Conservation (phyloP, 2,797 vertebrate genomes). For the Semotilus atromaculatus region DNA sequence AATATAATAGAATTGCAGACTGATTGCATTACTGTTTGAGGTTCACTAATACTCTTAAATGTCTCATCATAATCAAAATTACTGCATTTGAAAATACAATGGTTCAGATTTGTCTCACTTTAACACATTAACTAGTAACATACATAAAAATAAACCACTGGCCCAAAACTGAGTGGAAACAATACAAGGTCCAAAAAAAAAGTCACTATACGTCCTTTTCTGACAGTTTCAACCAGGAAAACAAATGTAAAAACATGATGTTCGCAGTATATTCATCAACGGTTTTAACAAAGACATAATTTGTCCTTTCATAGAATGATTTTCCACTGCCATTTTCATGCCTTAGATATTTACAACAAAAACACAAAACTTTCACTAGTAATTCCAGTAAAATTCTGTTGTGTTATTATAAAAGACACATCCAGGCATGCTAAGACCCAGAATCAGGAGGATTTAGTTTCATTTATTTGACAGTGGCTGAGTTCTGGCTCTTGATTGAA, state of each 20-base stretch:
- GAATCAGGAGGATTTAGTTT: background rate
- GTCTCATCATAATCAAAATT: background rate
- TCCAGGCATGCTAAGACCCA: background rate
- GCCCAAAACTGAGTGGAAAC: background rate
- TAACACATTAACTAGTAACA: background rate
- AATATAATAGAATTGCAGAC: background rate
- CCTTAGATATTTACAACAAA: constrained; percentile 10
- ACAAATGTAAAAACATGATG: background rate
- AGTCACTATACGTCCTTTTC: background rate
- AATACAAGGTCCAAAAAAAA: background rate
- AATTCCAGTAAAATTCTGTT: constrained; percentile 12
- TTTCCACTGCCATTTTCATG: background rate
- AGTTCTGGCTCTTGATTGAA: constrained; percentile 84
- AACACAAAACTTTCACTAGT: background rate
- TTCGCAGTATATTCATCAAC: background rate
- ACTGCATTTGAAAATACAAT: constrained; percentile 11
- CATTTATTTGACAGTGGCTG: constrained; percentile 76
- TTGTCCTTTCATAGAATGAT: background rate
- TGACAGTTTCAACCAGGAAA: background rate
- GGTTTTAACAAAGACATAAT: background rate
- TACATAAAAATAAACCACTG: constrained; percentile 3
- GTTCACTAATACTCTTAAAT: background rate
- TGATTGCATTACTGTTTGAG: constrained; percentile 10
- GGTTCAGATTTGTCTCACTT: background rate
- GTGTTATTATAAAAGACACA: constrained; percentile 13